Conservation (phyloP, 2,113 vertebrate genomes). For the Strix uralensis region DNA sequence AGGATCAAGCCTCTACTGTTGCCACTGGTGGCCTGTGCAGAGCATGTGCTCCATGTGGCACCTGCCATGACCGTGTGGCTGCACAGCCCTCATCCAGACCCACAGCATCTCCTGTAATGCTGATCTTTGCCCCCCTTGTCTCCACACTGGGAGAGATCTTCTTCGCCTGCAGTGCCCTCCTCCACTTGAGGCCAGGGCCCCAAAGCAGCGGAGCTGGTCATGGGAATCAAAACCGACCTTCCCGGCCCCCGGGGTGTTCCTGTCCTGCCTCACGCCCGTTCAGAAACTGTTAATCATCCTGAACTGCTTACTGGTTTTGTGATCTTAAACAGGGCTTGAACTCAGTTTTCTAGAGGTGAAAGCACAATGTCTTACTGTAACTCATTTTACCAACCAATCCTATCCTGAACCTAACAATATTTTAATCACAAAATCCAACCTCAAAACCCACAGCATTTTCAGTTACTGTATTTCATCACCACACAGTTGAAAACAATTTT, state of each 20-base stretch:
- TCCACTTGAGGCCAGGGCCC: neutral
- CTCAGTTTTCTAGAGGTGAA: constrained; percentile 58
- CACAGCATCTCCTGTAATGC: neutral
- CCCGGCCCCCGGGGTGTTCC: neutral
- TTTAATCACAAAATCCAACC: constrained; percentile 71
- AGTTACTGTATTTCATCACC: constrained; percentile 69
- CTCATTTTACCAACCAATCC: constrained; percentile 45
- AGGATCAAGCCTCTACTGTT: neutral
- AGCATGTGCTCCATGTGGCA: neutral
- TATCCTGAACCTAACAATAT: constrained; percentile 57
- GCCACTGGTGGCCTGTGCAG: rapidly evolving
- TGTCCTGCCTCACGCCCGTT: neutral
- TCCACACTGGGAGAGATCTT: neutral
- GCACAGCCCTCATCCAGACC: neutral
- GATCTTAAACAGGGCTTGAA: constrained; percentile 57
- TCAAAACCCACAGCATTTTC: constrained; percentile 72
- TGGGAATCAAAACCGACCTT: neutral
- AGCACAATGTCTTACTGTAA: constrained; percentile 64
- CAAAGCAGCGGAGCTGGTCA: rapidly evolving
- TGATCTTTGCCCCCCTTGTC: neutral
- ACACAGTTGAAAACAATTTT: constrained; percentile 57
- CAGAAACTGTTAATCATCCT: constrained; percentile 44
- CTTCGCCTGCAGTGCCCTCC: neutral
- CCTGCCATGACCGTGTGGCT: rapidly evolving
- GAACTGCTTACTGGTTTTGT: constrained; percentile 50